Evolutionary conservation across 2,797 vertebrate species (phyloP).

Genomic region (Sebastolobus alascanus): DNA sequence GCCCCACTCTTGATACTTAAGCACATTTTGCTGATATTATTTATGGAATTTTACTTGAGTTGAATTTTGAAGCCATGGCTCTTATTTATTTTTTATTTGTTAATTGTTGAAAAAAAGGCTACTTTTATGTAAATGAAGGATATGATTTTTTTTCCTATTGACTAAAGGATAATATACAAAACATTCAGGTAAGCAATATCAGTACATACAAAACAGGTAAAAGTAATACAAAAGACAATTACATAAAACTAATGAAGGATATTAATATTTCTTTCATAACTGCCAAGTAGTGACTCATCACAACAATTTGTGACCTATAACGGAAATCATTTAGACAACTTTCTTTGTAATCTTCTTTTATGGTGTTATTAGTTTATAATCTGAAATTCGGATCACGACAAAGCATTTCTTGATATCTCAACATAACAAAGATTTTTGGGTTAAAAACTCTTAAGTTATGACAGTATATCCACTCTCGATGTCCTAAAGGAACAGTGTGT

Average conservation of each 20-base stretch:
- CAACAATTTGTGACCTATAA: background rate
- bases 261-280: no score
- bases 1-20: background rate
- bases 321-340: background rate
- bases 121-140: background rate
- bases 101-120: background rate
- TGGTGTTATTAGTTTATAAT: background rate
- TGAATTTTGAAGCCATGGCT: background rate
- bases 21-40: background rate
- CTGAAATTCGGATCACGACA: background rate
- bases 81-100: background rate
- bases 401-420: background rate
- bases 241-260: no score
- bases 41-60: background rate
- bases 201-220: background rate
- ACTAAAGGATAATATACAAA: background rate
- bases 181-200: background rate
- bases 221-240: no score
- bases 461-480: background rate
- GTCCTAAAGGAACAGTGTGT: background rate
- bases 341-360: no score
- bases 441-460: background rate
- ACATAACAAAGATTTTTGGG: background rate
- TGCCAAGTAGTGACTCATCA: background rate
- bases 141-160: background rate